phyloP scores from a whole-genome alignment of 2,113 vertebrate genomes.

The Bostrychus sinensis region DNA sequence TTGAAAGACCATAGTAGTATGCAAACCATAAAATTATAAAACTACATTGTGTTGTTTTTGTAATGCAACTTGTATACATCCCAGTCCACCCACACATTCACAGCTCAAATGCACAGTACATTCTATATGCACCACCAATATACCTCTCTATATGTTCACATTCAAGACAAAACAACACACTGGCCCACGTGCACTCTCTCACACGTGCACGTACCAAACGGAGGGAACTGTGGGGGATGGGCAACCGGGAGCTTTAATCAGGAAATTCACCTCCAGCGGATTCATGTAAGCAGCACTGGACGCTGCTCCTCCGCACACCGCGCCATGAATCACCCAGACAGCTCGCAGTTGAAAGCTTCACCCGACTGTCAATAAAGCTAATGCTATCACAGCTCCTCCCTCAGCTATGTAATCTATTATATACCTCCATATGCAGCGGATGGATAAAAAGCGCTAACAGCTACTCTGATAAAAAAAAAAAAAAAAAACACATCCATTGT shows the following conservation, averaged over 20 bases:
- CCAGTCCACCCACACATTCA: neutral
- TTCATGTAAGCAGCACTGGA: constrained; percentile 63
- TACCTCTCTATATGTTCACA: neutral
- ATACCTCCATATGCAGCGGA: constrained; percentile 22
- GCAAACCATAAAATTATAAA: neutral
- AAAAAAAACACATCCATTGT: neutral
- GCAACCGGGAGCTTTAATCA: constrained; percentile 70
- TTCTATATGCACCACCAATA: neutral
- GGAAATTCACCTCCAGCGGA: constrained; percentile 70
- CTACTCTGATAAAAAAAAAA: neutral
- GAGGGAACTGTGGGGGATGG: constrained; percentile 16
- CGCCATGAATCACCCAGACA: constrained; percentile 72
- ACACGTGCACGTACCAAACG: constrained; percentile 29
- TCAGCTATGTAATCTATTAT: constrained; percentile 48
- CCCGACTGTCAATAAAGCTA: constrained; percentile 61
- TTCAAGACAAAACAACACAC: constrained; percentile 1
- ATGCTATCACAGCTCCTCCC: constrained; percentile 53
- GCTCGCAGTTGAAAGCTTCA: constrained; percentile 58
- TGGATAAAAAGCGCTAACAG: constrained; percentile 1
- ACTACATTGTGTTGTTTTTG: neutral
- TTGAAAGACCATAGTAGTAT: neutral
- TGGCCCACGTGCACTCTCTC: constrained; percentile 2
- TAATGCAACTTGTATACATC: neutral
- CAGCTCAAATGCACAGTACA: neutral
- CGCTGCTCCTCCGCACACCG: constrained; percentile 55